A percentile compares a stretch with the other conserved stretches of the same genome.
phyloP scores from a whole-genome alignment of 2,113 vertebrate genomes.

The Oncorhynchus keta region DNA sequence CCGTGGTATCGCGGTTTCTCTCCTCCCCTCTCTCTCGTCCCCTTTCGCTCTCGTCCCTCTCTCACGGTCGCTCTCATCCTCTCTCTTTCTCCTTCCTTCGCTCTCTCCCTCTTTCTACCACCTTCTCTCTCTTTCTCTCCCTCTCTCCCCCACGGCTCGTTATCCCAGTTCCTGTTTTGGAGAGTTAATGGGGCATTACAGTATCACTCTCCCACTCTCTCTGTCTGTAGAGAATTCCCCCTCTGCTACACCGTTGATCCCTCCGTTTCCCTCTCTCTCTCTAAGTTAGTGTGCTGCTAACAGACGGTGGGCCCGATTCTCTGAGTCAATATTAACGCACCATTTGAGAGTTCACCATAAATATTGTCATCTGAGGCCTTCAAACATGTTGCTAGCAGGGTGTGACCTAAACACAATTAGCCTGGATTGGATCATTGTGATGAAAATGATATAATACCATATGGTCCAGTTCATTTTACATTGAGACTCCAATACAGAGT shows the following conservation, averaged over 20 bases:
- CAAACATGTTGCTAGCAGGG: background rate
- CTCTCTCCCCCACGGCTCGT: background rate
- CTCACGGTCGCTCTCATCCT: background rate
- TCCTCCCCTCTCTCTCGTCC: background rate
- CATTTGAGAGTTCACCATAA: slow-evolving; percentile 48
- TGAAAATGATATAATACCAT: no score
- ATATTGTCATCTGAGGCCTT: slow-evolving; percentile 36
- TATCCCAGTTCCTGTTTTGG: background rate
- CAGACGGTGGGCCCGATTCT: slow-evolving; percentile 31
- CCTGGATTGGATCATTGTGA: no score
- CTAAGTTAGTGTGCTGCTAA: no score
- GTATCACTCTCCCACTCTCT: background rate
- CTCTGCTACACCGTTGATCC: background rate
- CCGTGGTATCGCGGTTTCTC: slow-evolving; percentile 40
- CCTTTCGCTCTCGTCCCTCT: background rate
- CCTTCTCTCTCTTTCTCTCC: background rate
- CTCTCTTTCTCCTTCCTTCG: background rate
- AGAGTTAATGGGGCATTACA: slow-evolving; percentile 20
- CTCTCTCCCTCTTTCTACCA: background rate
- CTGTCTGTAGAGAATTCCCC: background rate
- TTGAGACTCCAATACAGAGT: no score
- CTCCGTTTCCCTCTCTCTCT: background rate
- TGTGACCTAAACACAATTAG: no score
- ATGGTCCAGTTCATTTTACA: no score
- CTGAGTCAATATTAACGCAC: slow-evolving; percentile 22